Conservation (phyloP, 1,140 invertebrate genomes). For the Rhynchophorus ferrugineus region DNA sequence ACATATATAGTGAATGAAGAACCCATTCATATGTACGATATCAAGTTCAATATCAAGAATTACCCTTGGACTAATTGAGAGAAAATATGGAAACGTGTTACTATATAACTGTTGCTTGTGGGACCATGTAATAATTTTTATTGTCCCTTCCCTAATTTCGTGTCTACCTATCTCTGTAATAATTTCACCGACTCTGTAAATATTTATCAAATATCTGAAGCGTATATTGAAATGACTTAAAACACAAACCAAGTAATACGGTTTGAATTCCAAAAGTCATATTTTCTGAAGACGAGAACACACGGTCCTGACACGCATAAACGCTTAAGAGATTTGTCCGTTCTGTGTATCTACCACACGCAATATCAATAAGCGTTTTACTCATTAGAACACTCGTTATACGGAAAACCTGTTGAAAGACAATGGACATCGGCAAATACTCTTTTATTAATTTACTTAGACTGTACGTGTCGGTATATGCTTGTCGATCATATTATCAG, state of each 20-base stretch:
- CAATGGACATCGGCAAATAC: neutral
- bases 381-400: neutral
- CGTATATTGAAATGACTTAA: neutral
- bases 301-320: neutral
- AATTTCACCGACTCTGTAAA: neutral
- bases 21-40: too few species aligned
- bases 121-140: neutral
- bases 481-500: conserved; percentile 11
- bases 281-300: too few species aligned
- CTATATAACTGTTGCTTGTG: too few species aligned
- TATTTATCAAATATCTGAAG: neutral
- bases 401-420: neutral
- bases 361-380: neutral
- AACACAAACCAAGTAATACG: too few species aligned
- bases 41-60: too few species aligned
- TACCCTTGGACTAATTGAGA: too few species aligned
- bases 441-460: conserved; percentile 4
- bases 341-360: neutral
- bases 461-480: conserved; percentile 11
- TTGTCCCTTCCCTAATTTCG: neutral
- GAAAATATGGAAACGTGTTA: too few species aligned
- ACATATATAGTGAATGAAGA: too few species aligned
- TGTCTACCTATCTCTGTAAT: neutral
- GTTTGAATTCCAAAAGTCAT: too few species aligned
- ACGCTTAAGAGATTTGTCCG: neutral